phyloP scores from a whole-genome alignment of 2,113 vertebrate species.

The Aleadryas rufinucha region DNA sequence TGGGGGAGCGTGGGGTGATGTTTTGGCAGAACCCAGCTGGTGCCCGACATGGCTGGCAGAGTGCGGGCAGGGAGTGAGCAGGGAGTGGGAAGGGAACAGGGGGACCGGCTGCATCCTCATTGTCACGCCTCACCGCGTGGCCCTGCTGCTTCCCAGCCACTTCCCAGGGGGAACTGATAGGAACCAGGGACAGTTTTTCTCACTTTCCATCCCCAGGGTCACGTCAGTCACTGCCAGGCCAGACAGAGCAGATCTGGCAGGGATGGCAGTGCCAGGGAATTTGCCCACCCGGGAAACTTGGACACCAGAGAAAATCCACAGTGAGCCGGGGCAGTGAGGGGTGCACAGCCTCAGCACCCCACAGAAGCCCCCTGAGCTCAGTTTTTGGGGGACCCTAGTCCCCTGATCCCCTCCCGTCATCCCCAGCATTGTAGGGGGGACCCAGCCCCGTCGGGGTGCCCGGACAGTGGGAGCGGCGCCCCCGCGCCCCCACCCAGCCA shows the following conservation, averaged over 20 bases:
- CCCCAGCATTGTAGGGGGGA: neutral
- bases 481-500: neutral
- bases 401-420: accelerated
- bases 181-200: constrained; percentile 41
- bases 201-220: constrained; percentile 17
- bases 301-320: neutral
- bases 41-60: neutral
- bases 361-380: neutral
- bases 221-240: constrained; percentile 19
- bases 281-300: neutral
- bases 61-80: neutral
- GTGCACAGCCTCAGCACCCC: neutral
- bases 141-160: constrained; percentile 2
- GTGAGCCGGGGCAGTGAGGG: accelerated
- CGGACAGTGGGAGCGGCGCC: neutral
- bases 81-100: neutral
- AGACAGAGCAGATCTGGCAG: neutral
- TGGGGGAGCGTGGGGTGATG: neutral
- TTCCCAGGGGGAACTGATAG: neutral
- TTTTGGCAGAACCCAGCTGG: neutral
- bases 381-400: neutral
- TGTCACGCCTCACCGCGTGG: neutral
- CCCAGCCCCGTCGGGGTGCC: neutral
- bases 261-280: neutral
- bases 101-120: neutral